phyloP scores from a whole-genome alignment of 92 coral and sea anemone genomes.

The Parazoanthus swiftii region DNA sequence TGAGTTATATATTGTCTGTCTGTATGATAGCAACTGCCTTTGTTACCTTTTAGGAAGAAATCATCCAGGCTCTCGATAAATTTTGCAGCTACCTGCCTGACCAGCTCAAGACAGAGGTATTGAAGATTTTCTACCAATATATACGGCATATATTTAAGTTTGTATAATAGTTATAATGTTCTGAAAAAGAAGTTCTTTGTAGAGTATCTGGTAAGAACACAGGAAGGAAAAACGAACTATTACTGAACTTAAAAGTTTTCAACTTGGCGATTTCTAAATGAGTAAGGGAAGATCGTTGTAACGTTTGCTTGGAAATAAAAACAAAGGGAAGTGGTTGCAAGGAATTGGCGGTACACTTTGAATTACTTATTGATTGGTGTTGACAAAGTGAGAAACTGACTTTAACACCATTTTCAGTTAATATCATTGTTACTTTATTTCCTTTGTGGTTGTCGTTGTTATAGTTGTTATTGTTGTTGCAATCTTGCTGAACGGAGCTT shows the following conservation, averaged over 20 bases:
- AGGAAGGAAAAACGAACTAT: no score
- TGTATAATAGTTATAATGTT: neutral
- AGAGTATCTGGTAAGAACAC: no score
- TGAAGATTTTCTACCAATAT: no score
- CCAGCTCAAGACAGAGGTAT: conserved; percentile 72
- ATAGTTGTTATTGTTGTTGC: neutral
- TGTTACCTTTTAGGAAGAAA: conserved; percentile 52
- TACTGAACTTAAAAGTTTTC: no score
- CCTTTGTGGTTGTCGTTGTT: neutral
- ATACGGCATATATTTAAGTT: no score
- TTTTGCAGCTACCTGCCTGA: conserved; percentile 63
- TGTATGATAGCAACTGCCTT: neutral
- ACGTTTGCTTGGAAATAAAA: no score
- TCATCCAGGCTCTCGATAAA: conserved; percentile 37
- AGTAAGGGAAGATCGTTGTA: no score
- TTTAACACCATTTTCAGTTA: neutral
- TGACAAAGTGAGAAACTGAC: neutral
- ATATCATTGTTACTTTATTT: neutral
- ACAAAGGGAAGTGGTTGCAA: no score
- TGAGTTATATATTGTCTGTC: neutral
- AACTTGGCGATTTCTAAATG: no score
- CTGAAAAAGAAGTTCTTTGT: neutral
- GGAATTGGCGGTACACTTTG: neutral
- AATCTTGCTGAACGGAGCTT: neutral
- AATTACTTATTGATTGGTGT: neutral